These are phyloP conservation scores for Magallana gigas DNA, from an alignment of 1,140 invertebrate genomes.

Conservation along the genomic window DNA sequence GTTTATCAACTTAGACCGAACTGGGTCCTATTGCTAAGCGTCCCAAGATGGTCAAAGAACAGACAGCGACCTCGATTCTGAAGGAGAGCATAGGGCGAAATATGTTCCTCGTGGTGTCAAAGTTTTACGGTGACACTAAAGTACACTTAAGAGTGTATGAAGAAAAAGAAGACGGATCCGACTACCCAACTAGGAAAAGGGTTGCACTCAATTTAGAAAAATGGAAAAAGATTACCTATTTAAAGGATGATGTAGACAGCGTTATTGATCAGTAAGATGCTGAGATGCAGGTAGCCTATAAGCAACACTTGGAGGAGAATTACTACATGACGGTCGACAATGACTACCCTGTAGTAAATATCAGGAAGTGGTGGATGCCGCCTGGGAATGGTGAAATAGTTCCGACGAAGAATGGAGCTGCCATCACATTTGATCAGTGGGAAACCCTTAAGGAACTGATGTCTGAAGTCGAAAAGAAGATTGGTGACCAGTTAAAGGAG, in stretches of 20 bases:
- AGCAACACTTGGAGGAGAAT: too few relatives aligned
- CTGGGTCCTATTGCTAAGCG: not conserved
- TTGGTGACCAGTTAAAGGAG: not conserved
- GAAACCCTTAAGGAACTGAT: not conserved
- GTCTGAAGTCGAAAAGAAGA: not conserved
- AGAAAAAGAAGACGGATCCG: not conserved
- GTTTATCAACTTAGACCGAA: not conserved
- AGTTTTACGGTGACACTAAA: not conserved
- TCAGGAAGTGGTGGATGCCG: slow-evolving; percentile 29
- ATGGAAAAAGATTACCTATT: not conserved
- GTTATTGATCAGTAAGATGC: not conserved
- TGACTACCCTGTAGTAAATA: not conserved
- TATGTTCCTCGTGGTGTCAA: too few relatives aligned
- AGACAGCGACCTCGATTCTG: too few relatives aligned
- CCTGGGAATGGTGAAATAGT: not conserved
- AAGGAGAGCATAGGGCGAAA: too few relatives aligned
- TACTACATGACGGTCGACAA: too few relatives aligned
- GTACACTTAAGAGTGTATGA: slow-evolving; percentile 31
- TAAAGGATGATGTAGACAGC: not conserved
- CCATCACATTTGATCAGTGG: not conserved
- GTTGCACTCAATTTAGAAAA: not conserved
- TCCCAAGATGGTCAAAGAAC: too few relatives aligned
- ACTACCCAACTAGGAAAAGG: too few relatives aligned
- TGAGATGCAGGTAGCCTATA: not conserved
- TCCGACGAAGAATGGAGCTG: not conserved